A percentile compares a stretch with the other conserved stretches of the same genome.
phyloP scores from a whole-genome alignment of 2,113 vertebrate genomes.

The Dasyprocta punctata region DNA sequence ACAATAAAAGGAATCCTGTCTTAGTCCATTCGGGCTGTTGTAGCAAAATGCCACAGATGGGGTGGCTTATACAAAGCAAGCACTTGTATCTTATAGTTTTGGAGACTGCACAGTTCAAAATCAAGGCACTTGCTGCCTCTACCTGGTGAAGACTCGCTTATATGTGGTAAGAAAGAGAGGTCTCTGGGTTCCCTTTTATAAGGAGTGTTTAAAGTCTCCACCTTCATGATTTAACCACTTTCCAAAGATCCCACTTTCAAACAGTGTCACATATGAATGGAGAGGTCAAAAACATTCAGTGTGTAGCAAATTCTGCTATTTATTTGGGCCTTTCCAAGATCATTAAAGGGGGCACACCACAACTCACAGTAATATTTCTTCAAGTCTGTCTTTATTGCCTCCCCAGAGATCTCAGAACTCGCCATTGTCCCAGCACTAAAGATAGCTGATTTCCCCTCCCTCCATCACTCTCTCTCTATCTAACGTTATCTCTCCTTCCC shows the following conservation, averaged over 20 bases:
- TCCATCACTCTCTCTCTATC: too few relatives aligned
- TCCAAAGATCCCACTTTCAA: neutral
- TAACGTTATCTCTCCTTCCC: neutral
- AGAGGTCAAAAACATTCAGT: neutral
- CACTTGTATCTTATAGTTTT: neutral
- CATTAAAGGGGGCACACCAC: neutral
- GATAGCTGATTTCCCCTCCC: neutral
- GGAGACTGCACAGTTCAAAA: neutral
- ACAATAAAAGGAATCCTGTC: neutral
- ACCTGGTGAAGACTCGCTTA: neutral
- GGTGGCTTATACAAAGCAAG: too few relatives aligned
- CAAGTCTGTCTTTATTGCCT: neutral
- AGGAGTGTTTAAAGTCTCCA: neutral
- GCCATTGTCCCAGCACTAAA: neutral
- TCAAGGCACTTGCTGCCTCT: neutral
- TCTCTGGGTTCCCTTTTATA: neutral
- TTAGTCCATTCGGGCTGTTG: neutral
- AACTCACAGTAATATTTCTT: neutral
- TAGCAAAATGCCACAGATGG: neutral
- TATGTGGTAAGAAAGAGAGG: neutral
- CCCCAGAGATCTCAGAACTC: neutral
- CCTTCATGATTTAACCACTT: neutral
- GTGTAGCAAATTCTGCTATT: neutral
- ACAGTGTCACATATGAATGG: neutral
- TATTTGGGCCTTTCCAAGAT: neutral